Percentiles rank a stretch among this genome's conserved stretches.
These are phyloP conservation scores for Lepidocyrtoides sp. DNA, from an alignment of 2,888 invertebrate genomes.

Conservation along the genomic window DNA sequence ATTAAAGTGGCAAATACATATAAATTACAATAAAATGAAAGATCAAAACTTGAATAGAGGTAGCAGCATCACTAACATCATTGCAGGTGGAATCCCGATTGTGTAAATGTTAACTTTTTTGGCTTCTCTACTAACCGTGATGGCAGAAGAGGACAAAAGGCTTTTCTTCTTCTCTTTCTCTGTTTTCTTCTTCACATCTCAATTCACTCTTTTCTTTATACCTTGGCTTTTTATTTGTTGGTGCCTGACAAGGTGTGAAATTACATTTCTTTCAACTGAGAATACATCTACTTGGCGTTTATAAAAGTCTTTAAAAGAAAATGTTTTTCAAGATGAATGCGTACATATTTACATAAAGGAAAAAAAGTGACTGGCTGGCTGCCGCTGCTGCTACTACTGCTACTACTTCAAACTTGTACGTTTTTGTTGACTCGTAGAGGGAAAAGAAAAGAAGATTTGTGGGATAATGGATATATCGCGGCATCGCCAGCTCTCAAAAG, in stretches of 20 bases:
- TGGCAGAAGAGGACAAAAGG: conserved; percentile 76
- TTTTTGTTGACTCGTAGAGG: conserved; percentile 24
- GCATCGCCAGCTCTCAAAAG: conserved; percentile 57
- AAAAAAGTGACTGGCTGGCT: conserved; percentile 33
- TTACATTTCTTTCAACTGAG: conserved; percentile 81
- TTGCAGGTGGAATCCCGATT: conserved; percentile 81
- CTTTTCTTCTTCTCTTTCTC: conserved; percentile 38
- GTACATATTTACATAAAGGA: conserved; percentile 37
- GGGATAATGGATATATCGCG: conserved; percentile 44
- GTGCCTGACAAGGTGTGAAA: conserved; percentile 85
- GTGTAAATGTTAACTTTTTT: conserved; percentile 82
- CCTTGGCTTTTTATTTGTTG: conserved; percentile 83
- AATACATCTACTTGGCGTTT: conserved; percentile 54
- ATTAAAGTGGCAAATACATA: neutral
- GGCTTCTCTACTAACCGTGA: conserved; percentile 25
- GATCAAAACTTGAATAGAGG: neutral
- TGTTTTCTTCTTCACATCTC: conserved; percentile 54
- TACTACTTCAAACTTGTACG: conserved; percentile 19
- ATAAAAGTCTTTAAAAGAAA: conserved; percentile 58
- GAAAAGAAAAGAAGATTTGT: conserved; percentile 52
- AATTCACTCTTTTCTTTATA: conserved; percentile 53
- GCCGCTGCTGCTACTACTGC: neutral
- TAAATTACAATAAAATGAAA: conserved; percentile 12
- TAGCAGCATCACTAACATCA: neutral
- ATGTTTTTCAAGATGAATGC: conserved; percentile 68